These are phyloP conservation scores for Limonius californicus DNA, from an alignment of 1,140 invertebrate genomes.

Conservation along the genomic window DNA sequence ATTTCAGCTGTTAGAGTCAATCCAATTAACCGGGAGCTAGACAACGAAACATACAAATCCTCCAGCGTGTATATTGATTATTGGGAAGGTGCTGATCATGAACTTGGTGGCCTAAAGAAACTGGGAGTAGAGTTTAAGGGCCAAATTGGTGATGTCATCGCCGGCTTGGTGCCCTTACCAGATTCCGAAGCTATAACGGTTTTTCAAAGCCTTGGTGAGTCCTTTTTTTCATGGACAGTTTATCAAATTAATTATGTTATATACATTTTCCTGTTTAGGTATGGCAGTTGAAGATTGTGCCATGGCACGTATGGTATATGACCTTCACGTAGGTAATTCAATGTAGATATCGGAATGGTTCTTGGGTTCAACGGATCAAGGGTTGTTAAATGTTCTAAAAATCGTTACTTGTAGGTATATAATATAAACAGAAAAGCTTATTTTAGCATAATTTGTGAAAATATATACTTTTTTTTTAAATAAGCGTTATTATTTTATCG, in stretches of 20 bases:
- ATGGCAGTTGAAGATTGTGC: constrained; percentile 53
- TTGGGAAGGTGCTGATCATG: constrained; percentile 41
- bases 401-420: too few species aligned
- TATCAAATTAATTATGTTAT: not conserved
- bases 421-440: too few species aligned
- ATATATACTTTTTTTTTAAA: too few species aligned
- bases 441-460: too few species aligned
- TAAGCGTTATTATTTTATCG: too few species aligned
- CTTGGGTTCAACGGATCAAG: too few species aligned
- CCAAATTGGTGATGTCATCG: constrained; percentile 46
- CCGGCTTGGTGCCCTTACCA: constrained; percentile 19
- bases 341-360: too few species aligned
- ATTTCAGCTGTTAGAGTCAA: constrained; percentile 48
- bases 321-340: constrained; percentile 25
- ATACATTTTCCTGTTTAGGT: constrained; percentile 44
- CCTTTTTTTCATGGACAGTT: not conserved
- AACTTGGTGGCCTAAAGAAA: constrained; percentile 45
- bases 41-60: constrained; percentile 42
- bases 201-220: constrained; percentile 46
- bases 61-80: constrained; percentile 47
- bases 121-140: constrained; percentile 39
- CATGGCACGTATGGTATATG: constrained; percentile 49
- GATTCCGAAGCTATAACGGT: constrained; percentile 31
- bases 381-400: too few species aligned
- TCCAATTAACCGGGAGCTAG: constrained; percentile 43